Conservation (phyloP, 1,140 invertebrate species). For the Tetraneura akinire region DNA sequence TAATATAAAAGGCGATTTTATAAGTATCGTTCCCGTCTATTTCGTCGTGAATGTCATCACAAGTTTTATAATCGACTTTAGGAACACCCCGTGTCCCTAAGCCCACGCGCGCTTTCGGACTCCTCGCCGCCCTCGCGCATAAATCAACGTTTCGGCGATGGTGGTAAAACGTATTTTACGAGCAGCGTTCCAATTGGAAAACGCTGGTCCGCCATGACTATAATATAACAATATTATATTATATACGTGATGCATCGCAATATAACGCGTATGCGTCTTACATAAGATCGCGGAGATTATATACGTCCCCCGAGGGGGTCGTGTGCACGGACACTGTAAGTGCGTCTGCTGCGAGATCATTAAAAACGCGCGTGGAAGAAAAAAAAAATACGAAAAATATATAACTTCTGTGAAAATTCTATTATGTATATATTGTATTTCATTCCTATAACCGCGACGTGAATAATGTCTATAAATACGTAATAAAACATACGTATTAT, state of each 20-base stretch:
- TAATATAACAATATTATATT: not conserved
- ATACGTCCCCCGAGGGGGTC: not conserved
- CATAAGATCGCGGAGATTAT: not conserved
- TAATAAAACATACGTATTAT: no score
- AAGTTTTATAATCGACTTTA: no score
- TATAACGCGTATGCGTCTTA: not conserved
- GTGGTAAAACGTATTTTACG: not conserved
- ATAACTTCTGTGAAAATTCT: no score
- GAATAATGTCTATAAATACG: no score
- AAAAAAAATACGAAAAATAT: no score
- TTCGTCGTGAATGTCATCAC: no score
- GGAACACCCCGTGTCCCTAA: not conserved
- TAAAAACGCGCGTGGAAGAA: not conserved
- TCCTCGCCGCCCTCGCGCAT: not conserved
- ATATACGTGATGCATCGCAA: not conserved
- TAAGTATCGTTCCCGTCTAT: no score
- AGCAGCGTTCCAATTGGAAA: slow-evolving; percentile 19
- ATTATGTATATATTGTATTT: no score
- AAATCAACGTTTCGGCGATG: not conserved
- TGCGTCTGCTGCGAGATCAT: no score
- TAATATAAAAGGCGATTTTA: no score
- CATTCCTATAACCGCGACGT: no score
- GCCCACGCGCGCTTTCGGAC: not conserved
- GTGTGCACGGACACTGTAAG: not conserved
- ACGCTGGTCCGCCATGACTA: not conserved